Percentiles rank a stretch among this genome's conserved stretches.
phyloP scores from a whole-genome alignment of 2,113 vertebrate species.

The Syngnathoides biaculeatus region DNA sequence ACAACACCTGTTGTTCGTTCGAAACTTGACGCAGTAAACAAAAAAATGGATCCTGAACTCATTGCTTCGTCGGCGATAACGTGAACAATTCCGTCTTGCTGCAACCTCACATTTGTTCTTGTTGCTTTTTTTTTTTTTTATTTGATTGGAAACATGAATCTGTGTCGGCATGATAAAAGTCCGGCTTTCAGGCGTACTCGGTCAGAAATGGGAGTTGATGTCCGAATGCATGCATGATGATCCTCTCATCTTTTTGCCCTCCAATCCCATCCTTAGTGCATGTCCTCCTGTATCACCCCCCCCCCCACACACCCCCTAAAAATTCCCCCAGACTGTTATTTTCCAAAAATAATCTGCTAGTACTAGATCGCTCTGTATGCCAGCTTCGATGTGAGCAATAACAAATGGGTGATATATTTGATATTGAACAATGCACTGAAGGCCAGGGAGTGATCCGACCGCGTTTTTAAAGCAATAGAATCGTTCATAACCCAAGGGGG shows the following conservation, averaged over 20 bases:
- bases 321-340: slow-evolving; percentile 68
- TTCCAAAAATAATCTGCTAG: slow-evolving; percentile 36
- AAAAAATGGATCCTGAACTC: too few relatives aligned
- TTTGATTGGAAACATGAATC: too few relatives aligned
- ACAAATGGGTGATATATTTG: slow-evolving; percentile 70
- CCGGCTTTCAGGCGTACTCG: slow-evolving; percentile 42
- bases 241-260: slow-evolving; percentile 30
- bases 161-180: slow-evolving; percentile 52
- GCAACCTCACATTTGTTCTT: too few relatives aligned
- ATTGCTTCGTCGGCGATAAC: too few relatives aligned
- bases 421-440: slow-evolving; percentile 66
- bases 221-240: slow-evolving; percentile 57
- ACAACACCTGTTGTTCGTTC: too few relatives aligned
- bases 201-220: slow-evolving; percentile 42
- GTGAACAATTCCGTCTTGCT: too few relatives aligned
- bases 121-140: too few relatives aligned
- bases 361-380: slow-evolving; percentile 59
- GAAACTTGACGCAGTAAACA: too few relatives aligned
- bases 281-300: slow-evolving; percentile 57
- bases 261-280: slow-evolving; percentile 57
- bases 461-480: slow-evolving; percentile 68
- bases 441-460: slow-evolving; percentile 31
- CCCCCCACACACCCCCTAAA: too few relatives aligned
- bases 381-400: slow-evolving; percentile 74
- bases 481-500: background rate